Evolutionary conservation across 1,140 invertebrate species (phyloP).

Genomic region (Lordiphosa mommai): DNA sequence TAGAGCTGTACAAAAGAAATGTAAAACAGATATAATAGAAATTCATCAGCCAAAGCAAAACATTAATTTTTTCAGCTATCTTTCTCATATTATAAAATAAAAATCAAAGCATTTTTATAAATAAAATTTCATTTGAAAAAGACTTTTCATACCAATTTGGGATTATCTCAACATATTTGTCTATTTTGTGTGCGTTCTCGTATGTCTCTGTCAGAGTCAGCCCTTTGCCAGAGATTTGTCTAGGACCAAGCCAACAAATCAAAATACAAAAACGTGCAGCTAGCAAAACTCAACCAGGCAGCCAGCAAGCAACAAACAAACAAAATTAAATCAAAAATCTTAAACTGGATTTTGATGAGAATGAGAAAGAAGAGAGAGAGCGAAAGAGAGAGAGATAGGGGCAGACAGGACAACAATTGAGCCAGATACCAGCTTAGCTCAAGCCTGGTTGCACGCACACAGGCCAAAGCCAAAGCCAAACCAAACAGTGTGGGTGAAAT

Average conservation of each 20-base stretch:
- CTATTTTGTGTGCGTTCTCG: constrained; percentile 8
- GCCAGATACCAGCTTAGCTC: constrained; percentile 17
- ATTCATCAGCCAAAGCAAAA: no score
- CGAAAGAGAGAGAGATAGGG: neutral
- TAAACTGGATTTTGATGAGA: constrained; percentile 73
- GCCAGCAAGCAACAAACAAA: constrained; percentile 30
- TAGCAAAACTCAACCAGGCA: constrained; percentile 22
- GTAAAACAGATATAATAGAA: no score
- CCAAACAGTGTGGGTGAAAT: constrained; percentile 19
- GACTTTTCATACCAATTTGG: constrained; percentile 4
- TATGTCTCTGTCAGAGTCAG: constrained; percentile 26
- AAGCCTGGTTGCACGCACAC: constrained; percentile 39
- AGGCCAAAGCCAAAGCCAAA: constrained; percentile 62
- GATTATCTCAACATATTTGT: neutral
- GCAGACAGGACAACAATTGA: constrained; percentile 49
- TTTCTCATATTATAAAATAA: no score
- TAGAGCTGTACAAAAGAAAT: no score
- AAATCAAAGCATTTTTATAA: no score
- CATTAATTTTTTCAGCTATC: no score
- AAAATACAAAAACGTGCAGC: constrained; percentile 34
- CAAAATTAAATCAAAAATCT: constrained; percentile 74
- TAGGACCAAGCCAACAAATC: constrained; percentile 18
- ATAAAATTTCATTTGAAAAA: constrained; percentile 25
- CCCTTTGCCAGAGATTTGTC: constrained; percentile 48
- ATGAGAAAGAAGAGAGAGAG: neutral